Base-by-base conservation (phyloP, 1,140 invertebrate species). In the Drosophila pseudoananassae region DNA sequence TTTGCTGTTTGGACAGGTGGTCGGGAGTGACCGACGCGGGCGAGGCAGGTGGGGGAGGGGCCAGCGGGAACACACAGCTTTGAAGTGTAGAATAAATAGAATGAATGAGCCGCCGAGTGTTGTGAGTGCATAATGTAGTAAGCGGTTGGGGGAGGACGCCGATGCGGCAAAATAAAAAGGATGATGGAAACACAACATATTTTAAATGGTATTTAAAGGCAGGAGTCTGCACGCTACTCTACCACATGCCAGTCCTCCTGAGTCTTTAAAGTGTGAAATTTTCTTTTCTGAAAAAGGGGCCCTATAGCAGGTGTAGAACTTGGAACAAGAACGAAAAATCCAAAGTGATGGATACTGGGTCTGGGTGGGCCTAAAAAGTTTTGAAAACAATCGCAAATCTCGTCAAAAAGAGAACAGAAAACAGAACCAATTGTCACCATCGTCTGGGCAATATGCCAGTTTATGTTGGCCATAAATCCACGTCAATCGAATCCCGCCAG, bases 1-100 rank as follows among this genome's bases (percentile, higher is more conserved):
- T 70, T 60, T 65, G 73, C 53, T 85, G 52, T 87, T 87, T 87
- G 82, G 83, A 78, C 82, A 85, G 82, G 82, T 87, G 51, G 40
- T 33, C 14, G 57, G 31, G 27, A 36, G 40, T 29, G 31, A 9
- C n/a, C 31, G 31, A 17, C 10, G 63, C 25, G 17, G 46, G 33
- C 23, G 36, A 46, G 55, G 51, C 25, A 2, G 43, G 27, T 25
- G 38, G 4, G 15, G 40, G 27, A 27, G 61, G 61, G 31, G 46
- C 63, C 64, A 51, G 59, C 38, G 53, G 63, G 59, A 59, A 65
- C 68, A 74, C 64, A 82, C 65, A 68, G 83, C 78, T 82, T 88
- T 87, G 82, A 87, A 87, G 83, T 87, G 78, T 70, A 88, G 83
- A 82, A 82, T 87, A 87, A 87, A 85, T 87, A 85, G 69, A 82